Conservation (phyloP, 2,797 vertebrate species). For the Tachyglossus aculeatus region DNA sequence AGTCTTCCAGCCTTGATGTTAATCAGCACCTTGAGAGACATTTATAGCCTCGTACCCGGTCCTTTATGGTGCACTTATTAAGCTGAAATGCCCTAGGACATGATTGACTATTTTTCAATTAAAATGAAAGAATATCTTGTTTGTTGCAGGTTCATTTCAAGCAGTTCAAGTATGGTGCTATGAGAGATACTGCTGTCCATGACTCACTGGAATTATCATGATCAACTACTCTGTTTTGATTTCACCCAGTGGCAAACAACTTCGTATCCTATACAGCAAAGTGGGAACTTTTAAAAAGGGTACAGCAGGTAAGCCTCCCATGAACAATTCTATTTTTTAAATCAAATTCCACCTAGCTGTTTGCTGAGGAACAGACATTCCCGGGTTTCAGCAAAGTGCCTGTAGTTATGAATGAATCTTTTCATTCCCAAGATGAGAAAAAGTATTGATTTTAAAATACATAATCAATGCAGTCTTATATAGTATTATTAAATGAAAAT, state of each 20-base stretch:
- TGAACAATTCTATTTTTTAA: conserved; percentile 18
- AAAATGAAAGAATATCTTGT: conserved; percentile 51
- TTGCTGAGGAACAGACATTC: conserved; percentile 19
- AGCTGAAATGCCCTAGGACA: not conserved
- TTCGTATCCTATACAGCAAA: conserved; percentile 55
- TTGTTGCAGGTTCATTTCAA: conserved; percentile 69
- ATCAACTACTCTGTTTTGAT: conserved; percentile 65
- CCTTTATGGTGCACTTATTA: conserved; percentile 31
- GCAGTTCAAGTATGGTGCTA: conserved; percentile 40
- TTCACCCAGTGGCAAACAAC: conserved; percentile 64
- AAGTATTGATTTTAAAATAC: not conserved
- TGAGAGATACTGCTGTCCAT: conserved; percentile 69
- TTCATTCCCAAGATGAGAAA: conserved; percentile 19
- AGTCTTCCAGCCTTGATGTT: conserved; percentile 13
- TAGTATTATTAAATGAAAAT: not conserved
- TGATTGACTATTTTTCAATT: conserved; percentile 42
- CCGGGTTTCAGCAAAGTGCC: conserved; percentile 14
- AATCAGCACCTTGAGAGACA: not conserved
- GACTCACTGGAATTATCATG: conserved; percentile 69
- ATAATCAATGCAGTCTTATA: not conserved
- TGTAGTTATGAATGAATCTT: conserved; percentile 23
- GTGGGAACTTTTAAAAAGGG: conserved; percentile 62
- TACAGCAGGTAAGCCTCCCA: conserved; percentile 66
- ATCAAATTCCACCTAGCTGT: conserved; percentile 9
- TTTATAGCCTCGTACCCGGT: not conserved